Evolutionary conservation across 2,888 invertebrate genomes (phyloP).

Genomic region (Fragum sueziense): DNA sequence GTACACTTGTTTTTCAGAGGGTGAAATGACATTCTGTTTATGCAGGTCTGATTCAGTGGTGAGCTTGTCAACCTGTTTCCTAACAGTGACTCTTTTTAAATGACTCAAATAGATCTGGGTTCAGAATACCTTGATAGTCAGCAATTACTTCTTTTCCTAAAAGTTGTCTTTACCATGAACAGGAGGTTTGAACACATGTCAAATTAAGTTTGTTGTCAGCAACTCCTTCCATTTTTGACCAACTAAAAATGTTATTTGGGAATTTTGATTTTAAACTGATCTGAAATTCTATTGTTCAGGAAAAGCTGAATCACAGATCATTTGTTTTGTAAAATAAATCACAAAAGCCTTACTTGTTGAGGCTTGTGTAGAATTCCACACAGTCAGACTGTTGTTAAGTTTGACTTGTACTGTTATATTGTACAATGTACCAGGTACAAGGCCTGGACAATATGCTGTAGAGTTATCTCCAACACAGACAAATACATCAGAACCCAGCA

Average conservation of each 20-base stretch:
- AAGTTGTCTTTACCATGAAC: too few species aligned
- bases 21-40: neutral
- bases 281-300: neutral
- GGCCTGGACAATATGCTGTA: neutral
- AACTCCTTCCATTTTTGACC: too few species aligned
- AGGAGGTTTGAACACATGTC: too few species aligned
- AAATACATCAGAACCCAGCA: neutral
- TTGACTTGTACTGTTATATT: neutral
- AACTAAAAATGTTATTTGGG: neutral
- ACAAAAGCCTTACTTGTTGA: conserved; percentile 4
- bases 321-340: neutral
- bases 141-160: too few species aligned
- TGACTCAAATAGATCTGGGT: neutral
- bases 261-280: neutral
- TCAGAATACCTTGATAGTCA: neutral
- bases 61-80: neutral
- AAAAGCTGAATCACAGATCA: neutral
- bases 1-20: neutral
- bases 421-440: conserved; percentile 7
- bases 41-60: neutral
- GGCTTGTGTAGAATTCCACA: neutral
- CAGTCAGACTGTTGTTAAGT: neutral
- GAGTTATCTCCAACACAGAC: neutral
- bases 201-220: neutral
- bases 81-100: neutral